Base-by-base conservation (phyloP, 2,888 invertebrate genomes). In the Hedychridium roseum region DNA sequence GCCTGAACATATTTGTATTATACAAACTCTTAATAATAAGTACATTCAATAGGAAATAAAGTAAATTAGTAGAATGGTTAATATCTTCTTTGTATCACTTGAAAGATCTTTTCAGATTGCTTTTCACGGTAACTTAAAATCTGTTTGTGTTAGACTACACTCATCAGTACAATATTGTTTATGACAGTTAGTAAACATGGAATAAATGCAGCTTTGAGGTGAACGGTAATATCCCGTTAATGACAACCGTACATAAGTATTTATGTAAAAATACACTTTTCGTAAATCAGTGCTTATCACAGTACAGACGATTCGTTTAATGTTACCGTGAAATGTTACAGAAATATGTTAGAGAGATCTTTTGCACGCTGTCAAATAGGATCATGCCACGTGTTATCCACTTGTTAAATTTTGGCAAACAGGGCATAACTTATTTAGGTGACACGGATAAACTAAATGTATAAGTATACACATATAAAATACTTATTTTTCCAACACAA, bases 1-100 rank as follows among this genome's bases (percentile, higher is more conserved):
- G 50, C 40, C 37, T 35, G 34, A 43, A 31, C 26, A 44, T 30
- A 23, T 57, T 50, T 38, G 43, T 49, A 53, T 20, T 63, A 28
- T 34, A 39, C 28, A 65, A 62, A 60, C 61, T 37, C 50, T 59
- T 57, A 57, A 44, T 60, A 50, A 55, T 61, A 67, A 68, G 53
- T 67, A 66, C 67, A 44, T 31, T 43, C 18, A 12, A 35, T 18
- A 41, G 26, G 20, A 32, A 44, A 32, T 36, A 46, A 50, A 38
- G 35, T 32, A 40, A 35, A 35, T 15, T 43, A 34, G 35, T 18
- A 32, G 4, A 53, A 44, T 51, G 17, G 32, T 60, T 40, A 5
- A 39, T 1, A 15, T 9, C 5, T 23, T 23, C 5, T 9, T 6
- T 9, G 9, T 23, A 23, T 6, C 9, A 9, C 23, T 6, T 6